Percentiles rank a stretch among this genome's conserved stretches.
Conservation (phyloP, 2,888 invertebrate genomes). For the Stenodema calcarata region DNA sequence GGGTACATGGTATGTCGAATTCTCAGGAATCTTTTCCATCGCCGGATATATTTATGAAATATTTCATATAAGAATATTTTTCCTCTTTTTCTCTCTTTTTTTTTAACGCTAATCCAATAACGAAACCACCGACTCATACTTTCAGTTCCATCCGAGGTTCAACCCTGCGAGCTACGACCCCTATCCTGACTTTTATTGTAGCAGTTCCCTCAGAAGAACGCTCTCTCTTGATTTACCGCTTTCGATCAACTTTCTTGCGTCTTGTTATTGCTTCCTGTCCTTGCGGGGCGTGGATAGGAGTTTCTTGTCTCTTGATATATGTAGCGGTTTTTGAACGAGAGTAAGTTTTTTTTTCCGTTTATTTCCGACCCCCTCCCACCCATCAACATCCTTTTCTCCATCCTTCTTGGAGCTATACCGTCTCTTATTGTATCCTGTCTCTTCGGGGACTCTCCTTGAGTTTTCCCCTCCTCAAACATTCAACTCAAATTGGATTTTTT, state of each 20-base stretch:
- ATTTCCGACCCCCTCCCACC: too few species aligned
- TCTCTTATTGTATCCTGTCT: background rate
- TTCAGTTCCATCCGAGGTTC: background rate
- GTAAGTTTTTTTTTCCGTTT: background rate
- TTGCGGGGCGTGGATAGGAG: background rate
- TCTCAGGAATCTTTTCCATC: too few species aligned
- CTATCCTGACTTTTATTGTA: background rate
- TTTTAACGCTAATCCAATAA: background rate
- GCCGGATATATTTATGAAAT: too few species aligned
- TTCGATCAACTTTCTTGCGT: constrained; percentile 31
- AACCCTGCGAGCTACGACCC: background rate
- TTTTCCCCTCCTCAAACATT: background rate
- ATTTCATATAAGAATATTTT: background rate
- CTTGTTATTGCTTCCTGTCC: constrained; percentile 22
- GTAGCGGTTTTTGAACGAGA: background rate
- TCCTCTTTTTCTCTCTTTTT: too few species aligned
- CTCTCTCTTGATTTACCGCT: constrained; percentile 30
- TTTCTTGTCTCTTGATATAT: background rate
- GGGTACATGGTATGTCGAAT: too few species aligned
- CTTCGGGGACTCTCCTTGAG: background rate
- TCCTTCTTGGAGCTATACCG: background rate
- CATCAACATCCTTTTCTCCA: too few species aligned
- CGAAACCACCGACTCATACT: background rate
- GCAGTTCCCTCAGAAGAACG: background rate
- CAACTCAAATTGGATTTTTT: constrained; percentile 2